A percentile compares a stretch with the other conserved stretches of the same genome.
Conservation (phyloP, 2,888 invertebrate species). For the Ellobium chinense region DNA sequence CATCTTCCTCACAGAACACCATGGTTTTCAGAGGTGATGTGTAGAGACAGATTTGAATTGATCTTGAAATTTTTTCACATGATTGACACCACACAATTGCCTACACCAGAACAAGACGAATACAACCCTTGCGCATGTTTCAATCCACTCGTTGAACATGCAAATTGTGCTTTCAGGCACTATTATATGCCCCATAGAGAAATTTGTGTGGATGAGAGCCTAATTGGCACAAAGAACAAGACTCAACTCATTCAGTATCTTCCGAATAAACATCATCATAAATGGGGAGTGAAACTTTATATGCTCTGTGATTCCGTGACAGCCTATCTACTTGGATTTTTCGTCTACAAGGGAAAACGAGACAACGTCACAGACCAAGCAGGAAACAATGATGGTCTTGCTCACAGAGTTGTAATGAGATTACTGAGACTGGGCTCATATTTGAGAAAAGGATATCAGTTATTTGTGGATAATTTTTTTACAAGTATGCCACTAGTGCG, state of each 20-base stretch:
- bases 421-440: background rate
- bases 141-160: background rate
- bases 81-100: background rate
- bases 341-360: background rate
- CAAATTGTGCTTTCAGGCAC: background rate
- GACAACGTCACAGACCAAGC: background rate
- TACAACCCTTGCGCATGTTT: background rate
- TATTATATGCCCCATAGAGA: background rate
- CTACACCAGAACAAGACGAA: background rate
- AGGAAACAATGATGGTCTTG: background rate
- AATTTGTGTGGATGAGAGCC: background rate
- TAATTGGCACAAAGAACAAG: background rate
- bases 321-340: background rate
- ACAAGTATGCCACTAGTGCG: background rate
- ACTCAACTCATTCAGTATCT: slow-evolving; percentile 2
- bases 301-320: background rate
- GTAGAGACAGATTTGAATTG: background rate
- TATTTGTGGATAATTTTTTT: slow-evolving; percentile 14
- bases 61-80: background rate
- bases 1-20: background rate
- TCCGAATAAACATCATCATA: slow-evolving; percentile 5
- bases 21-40: background rate
- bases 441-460: background rate
- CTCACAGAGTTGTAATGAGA: slow-evolving; percentile 1
- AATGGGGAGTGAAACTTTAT: slow-evolving; percentile 1